phyloP scores from a whole-genome alignment of 2,797 vertebrate genomes.

The Lithobates pipiens region DNA sequence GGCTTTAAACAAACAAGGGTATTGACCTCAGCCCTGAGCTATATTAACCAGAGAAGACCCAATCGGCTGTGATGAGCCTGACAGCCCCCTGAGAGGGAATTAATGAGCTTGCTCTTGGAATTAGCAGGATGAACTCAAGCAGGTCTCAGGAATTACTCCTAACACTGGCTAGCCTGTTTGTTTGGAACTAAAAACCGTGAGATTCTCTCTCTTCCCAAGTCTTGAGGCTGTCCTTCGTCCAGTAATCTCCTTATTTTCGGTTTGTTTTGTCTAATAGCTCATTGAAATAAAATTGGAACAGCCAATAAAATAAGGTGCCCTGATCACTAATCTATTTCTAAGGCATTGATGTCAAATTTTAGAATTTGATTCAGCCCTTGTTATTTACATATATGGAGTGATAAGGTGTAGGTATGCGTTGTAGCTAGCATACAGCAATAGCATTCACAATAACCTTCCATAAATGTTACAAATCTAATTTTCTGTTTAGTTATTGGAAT shows the following conservation, averaged over 20 bases:
- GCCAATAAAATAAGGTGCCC: slow-evolving; percentile 2
- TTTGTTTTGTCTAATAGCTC: slow-evolving; percentile 23
- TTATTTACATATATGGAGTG: too few relatives aligned
- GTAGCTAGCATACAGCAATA: too few relatives aligned
- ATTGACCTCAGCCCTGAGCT: slow-evolving; percentile 32
- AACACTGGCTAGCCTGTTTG: slow-evolving; percentile 14
- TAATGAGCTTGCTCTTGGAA: slow-evolving; percentile 63
- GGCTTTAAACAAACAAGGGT: slow-evolving; percentile 51
- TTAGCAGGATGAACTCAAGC: slow-evolving; percentile 45
- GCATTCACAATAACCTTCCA: not conserved
- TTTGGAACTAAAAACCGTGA: slow-evolving; percentile 9
- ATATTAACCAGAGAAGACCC: slow-evolving; percentile 2
- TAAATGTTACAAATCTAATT: too few relatives aligned
- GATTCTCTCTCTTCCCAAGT: not conserved
- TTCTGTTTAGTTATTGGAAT: too few relatives aligned
- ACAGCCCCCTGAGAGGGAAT: not conserved
- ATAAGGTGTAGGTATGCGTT: too few relatives aligned
- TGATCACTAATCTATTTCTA: not conserved
- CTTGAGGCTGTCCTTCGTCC: not conserved
- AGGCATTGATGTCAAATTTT: not conserved
- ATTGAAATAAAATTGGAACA: slow-evolving; percentile 2
- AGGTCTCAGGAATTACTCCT: slow-evolving; percentile 28
- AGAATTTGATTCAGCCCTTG: too few relatives aligned
- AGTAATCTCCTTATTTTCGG: not conserved
- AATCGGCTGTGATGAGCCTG: not conserved